phyloP scores from a whole-genome alignment of 2,113 vertebrate species.

The Mirza zaza region DNA sequence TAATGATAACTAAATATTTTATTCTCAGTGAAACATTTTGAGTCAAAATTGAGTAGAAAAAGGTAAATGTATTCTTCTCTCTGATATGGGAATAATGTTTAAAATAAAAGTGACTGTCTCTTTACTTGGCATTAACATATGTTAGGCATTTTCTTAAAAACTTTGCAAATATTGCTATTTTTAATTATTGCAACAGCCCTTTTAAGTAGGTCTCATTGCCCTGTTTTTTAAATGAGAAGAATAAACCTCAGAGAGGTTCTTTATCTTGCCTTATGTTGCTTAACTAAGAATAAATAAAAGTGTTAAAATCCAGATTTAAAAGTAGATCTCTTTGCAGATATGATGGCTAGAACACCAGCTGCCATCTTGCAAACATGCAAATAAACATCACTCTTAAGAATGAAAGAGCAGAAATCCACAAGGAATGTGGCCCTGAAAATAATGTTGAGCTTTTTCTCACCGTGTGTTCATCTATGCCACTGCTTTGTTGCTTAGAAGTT shows the following conservation, averaged over 20 bases:
- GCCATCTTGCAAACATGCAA: background rate
- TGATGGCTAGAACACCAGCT: background rate
- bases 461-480: background rate
- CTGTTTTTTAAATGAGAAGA: background rate
- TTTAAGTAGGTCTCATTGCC: background rate
- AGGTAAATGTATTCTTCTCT: background rate
- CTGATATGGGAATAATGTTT: background rate
- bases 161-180: background rate
- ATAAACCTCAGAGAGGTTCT: background rate
- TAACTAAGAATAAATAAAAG: background rate
- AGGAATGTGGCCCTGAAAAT: background rate
- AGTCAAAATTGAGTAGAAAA: background rate
- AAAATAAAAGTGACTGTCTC: background rate
- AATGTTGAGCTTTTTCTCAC: background rate
- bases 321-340: background rate
- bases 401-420: background rate
- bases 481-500: background rate
- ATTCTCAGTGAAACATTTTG: background rate
- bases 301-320: background rate
- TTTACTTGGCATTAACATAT: background rate
- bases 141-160: background rate
- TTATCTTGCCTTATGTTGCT: background rate
- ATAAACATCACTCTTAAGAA: background rate
- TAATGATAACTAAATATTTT: background rate
- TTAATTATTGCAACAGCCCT: background rate